Base-by-base conservation (phyloP, 2,888 invertebrate species). In the Ochropleura plecta region DNA sequence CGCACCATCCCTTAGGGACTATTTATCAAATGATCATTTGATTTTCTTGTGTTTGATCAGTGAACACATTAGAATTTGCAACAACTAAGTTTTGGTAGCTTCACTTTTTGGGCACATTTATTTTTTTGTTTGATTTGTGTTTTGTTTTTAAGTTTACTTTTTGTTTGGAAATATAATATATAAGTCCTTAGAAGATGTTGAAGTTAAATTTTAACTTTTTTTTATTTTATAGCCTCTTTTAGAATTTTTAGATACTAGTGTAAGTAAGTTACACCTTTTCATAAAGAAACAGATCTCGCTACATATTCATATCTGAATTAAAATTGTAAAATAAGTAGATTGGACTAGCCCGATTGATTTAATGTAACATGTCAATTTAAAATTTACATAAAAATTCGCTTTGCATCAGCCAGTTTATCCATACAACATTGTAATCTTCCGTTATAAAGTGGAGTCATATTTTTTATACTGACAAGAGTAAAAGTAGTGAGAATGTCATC, bases 21-120 rank as follows among this genome's bases (percentile, higher is more conserved):
- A 96, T 96, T 96, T 96, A 96, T 96, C 96, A 96, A 96, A 96
- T 96, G 95, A 96, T 96, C 96, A 96, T 96, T 96, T 96, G 96
- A 96, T 96, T 96, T 96, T 96, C 96, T 96, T 96, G 96, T 96
- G 95, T 96, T 96, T 96, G 96, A 96, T 96, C 96, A 96, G 93
- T 96, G 96, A 95, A 92, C 96, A 96, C 96, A 95, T 96, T 96
- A 96, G 91, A 94, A 94, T 96, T 96, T 95, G 95, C 95, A 94
- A 95, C 93, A 91, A 88, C 89, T 77, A 84, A 86, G 85, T 86
- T 86, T 78, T 67, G 68, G 92, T 94, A 95, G 94, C 94, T 95
- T 94, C 87, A 94, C 94, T 93, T 76, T 72, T 62, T 71, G 0
- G 53, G 16, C 7, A 0, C 5, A 42, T 65, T 7, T 30, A 49